These are phyloP conservation scores for Misgurnus anguillicaudatus DNA, from an alignment of 2,113 vertebrate genomes.

Conservation along the genomic window DNA sequence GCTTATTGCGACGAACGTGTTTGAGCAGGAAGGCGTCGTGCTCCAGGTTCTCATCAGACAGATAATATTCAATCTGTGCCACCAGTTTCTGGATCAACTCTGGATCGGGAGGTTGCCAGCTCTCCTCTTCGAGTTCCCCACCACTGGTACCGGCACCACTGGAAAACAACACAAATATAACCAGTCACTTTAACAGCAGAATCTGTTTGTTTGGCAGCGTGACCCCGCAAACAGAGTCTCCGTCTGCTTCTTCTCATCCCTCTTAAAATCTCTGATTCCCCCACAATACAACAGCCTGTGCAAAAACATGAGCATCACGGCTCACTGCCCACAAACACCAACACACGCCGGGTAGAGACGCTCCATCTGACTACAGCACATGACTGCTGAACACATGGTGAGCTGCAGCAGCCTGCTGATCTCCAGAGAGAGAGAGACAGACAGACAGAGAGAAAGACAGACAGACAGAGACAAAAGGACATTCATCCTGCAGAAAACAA, in stretches of 20 bases:
- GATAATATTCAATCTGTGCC: conserved; percentile 92
- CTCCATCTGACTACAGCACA: conserved; percentile 63
- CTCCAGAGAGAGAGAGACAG: too few species aligned
- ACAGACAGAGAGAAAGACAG: too few species aligned
- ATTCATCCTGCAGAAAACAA: neutral
- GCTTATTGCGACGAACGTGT: conserved; percentile 93
- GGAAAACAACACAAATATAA: conserved; percentile 21
- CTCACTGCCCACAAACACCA: conserved; percentile 55
- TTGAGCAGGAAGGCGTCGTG: conserved; percentile 96
- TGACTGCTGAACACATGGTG: conserved; percentile 43
- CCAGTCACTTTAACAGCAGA: conserved; percentile 23
- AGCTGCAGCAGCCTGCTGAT: neutral
- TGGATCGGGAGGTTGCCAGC: conserved; percentile 88
- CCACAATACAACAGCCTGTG: conserved; percentile 43
- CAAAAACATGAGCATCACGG: conserved; percentile 37
- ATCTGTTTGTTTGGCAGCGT: conserved; percentile 45
- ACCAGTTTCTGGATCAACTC: conserved; percentile 89
- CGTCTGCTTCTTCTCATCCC: conserved; percentile 1
- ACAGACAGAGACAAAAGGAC: neutral
- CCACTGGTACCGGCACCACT: conserved; percentile 81
- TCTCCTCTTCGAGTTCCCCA: conserved; percentile 86
- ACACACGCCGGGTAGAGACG: conserved; percentile 57
- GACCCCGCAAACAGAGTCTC: neutral
- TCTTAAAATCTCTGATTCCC: conserved; percentile 23
- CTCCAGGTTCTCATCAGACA: conserved; percentile 96